Evolutionary conservation across 30 jellyfish, hydroid and myxozoan species (phyloP).

Genomic region (Cassiopea andromeda): DNA sequence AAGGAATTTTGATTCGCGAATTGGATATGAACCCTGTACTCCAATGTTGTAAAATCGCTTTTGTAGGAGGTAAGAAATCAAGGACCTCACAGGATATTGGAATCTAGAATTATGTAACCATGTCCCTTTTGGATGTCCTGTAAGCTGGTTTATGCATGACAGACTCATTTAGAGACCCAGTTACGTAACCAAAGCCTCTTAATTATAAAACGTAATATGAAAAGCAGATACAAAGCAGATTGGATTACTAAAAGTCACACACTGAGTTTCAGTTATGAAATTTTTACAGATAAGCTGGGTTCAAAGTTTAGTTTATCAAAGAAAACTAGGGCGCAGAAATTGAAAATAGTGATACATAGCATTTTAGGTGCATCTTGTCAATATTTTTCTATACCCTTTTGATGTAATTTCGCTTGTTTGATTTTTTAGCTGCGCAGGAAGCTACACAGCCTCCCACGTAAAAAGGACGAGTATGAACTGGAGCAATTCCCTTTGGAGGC

Average conservation of each 20-base stretch:
- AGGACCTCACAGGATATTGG: not conserved
- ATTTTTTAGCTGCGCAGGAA: conserved; percentile 74
- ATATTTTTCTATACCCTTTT: not conserved
- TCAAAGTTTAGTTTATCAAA: no score
- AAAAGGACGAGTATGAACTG: conserved; percentile 77
- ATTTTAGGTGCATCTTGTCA: not conserved
- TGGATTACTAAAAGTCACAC: no score
- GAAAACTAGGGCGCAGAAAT: no score
- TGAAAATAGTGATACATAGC: not conserved
- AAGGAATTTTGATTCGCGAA: no score
- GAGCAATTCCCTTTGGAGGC: conserved; percentile 80
- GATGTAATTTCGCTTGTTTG: not conserved
- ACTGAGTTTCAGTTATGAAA: no score
- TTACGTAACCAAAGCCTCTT: no score
- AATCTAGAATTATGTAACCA: not conserved
- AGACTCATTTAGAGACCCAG: no score
- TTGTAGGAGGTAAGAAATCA: not conserved
- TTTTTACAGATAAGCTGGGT: no score
- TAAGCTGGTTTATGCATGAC: not conserved
- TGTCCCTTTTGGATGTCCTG: not conserved
- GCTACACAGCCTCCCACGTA: conserved; percentile 64
- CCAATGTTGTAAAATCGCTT: no score
- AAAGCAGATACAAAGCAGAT: no score
- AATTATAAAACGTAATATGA: no score
- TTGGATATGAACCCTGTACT: no score